Evolutionary conservation across 1,140 invertebrate genomes (phyloP).

Genomic region (Ceratina calcarata): DNA sequence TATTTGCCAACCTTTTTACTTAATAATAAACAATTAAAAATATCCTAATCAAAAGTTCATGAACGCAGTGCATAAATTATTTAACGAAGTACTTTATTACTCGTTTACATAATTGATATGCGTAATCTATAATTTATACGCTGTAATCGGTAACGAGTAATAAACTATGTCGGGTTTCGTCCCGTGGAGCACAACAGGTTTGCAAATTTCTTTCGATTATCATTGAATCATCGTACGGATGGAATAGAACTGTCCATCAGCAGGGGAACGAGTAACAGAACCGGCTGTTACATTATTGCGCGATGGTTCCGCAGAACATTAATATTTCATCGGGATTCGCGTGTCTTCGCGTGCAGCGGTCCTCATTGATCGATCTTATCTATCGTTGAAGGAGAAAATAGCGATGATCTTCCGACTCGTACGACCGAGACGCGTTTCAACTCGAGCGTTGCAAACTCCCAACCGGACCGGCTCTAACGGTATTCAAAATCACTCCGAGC

Average conservation of each 20-base stretch:
- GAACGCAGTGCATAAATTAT: too few species aligned
- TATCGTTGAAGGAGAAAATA: constrained; percentile 24
- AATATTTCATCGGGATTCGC: constrained; percentile 30
- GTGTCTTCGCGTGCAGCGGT: constrained; percentile 20
- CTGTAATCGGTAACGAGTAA: not conserved
- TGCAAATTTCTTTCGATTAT: not conserved
- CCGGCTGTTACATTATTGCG: constrained; percentile 11
- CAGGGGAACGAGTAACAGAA: constrained; percentile 12
- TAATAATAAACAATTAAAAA: too few species aligned
- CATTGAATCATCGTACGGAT: not conserved
- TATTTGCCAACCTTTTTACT: too few species aligned
- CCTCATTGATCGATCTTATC: constrained; percentile 28
- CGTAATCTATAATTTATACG: not conserved
- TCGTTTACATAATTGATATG: not conserved
- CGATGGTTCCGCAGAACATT: not conserved
- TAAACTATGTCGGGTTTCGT: not conserved
- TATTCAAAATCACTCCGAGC: constrained; percentile 21
- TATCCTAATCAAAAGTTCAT: too few species aligned
- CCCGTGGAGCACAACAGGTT: not conserved
- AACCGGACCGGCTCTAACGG: constrained; percentile 44
- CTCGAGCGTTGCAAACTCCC: constrained; percentile 24
- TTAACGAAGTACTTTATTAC: too few species aligned
- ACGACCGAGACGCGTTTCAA: constrained; percentile 33
- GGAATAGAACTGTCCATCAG: not conserved
- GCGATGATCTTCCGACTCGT: constrained; percentile 32